Base-by-base conservation (phyloP, 2,888 invertebrate species). In the Eurytoma californica region DNA sequence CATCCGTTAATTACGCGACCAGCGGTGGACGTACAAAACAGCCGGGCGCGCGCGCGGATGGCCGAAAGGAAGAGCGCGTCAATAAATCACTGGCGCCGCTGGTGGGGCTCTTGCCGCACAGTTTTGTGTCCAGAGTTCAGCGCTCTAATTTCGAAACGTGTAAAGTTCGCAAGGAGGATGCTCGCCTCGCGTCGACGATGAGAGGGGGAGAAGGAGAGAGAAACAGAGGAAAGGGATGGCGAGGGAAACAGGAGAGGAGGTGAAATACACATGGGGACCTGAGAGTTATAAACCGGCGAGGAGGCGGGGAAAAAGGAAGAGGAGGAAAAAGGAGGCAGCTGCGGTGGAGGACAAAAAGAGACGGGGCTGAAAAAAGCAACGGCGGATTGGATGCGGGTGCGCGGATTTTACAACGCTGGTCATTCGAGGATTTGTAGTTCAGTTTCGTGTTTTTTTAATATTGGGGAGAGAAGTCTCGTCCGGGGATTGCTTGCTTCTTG, bases 81-180 rank as follows among this genome's bases (percentile, higher is more conserved):
- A 72, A 73, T 78, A 73, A 78, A 78, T 78, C 78, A 78, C 55
- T 61, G 20, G 16, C 60, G 39, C 55, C 49, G 7, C 3, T 16
- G 53, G 16, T 14, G 18, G n/a, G 18, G 16, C 20, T 39, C 24
- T 49, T 3, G 20, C n/a, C 5, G 63, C 18, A 18, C n/a, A 68
- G n/a, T 66, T 20, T 5, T 60, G 14, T 51, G 20, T 20, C 30
- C 5, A 61, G 55, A 73, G 72, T 78, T 78, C 73, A 78, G 72
- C 49, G 73, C 73, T 78, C 78, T 73, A 78, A 78, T 78, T 77
- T 78, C 68, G 61, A 49, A 16, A 53, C 60, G 70, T 60, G 70
- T 53, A 68, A 63, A 57, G 63, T 55, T 61, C 55, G 55, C 14
- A 3, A 57, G 18, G 49, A 60, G 60, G 39, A 72, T 72, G 30